phyloP scores from a whole-genome alignment of 2,888 invertebrate species.

The Mythimna loreyi region DNA sequence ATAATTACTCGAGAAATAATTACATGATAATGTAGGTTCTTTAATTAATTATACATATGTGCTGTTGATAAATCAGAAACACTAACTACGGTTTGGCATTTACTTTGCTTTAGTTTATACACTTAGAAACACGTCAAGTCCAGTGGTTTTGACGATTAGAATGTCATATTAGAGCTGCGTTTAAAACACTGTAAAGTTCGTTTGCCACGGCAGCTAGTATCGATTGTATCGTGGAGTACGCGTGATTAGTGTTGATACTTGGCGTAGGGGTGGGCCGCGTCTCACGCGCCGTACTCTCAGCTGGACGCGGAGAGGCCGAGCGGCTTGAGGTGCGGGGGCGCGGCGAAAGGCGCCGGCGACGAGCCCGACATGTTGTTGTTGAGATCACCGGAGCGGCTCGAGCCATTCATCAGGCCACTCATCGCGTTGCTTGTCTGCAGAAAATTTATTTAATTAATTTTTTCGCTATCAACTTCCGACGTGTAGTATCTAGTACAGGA shows the following conservation, averaged over 20 bases:
- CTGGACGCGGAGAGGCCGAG: conserved; percentile 92
- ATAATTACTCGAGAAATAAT: conserved; percentile 54
- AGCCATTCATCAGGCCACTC: conserved; percentile 90
- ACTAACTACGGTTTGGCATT: conserved; percentile 83
- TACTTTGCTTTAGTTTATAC: conserved; percentile 75
- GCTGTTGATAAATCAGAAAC: conserved; percentile 63
- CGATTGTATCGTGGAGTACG: conserved; percentile 59
- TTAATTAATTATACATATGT: conserved; percentile 50
- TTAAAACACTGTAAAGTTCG: conserved; percentile 57
- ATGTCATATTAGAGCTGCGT: conserved; percentile 46
- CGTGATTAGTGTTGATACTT: conserved; percentile 84
- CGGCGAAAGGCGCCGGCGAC: conserved; percentile 83
- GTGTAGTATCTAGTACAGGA: conserved; percentile 37
- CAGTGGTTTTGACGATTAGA: conserved; percentile 39
- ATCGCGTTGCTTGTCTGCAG: conserved; percentile 86
- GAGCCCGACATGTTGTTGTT: conserved; percentile 93
- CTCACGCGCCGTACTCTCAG: conserved; percentile 91
- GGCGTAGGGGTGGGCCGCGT: conserved; percentile 85
- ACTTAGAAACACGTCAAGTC: conserved; percentile 61
- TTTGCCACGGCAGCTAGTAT: conserved; percentile 53
- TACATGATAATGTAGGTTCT: conserved; percentile 52
- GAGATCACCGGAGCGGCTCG: conserved; percentile 91
- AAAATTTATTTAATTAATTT: conserved; percentile 59
- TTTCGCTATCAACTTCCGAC: conserved; percentile 38
- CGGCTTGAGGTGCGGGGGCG: conserved; percentile 90